These are phyloP conservation scores for Coremacera marginata DNA, from an alignment of 2,888 invertebrate species.

Conservation along the genomic window DNA sequence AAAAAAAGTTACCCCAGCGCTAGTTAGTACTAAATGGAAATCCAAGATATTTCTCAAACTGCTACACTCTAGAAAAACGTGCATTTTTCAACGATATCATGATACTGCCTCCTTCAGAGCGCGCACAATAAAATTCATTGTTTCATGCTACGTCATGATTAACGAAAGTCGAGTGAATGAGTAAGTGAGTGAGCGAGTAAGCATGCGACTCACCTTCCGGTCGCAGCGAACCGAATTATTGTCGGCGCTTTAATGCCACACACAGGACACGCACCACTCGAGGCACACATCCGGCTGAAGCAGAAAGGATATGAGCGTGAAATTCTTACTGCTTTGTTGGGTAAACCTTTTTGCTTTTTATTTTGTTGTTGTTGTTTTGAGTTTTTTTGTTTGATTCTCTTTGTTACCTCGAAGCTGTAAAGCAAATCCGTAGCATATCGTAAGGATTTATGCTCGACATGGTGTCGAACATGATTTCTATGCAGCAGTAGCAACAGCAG, in stretches of 20 bases:
- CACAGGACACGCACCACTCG: background rate
- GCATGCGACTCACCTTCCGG: background rate
- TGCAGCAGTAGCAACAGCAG: no score
- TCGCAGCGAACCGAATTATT: background rate
- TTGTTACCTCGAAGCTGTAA: background rate
- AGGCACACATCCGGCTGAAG: background rate
- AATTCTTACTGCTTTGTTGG: background rate
- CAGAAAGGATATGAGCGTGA: background rate
- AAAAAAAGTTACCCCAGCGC: no score
- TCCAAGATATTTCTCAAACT: no score
- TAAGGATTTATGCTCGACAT: background rate
- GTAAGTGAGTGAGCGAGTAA: background rate
- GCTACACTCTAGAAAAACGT: no score
- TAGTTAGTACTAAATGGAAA: no score
- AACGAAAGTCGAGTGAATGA: background rate
- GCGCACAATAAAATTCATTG: conserved; percentile 1
- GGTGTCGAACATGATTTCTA: conserved; percentile 2
- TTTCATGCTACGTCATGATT: conserved; percentile 6
- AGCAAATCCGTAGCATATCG: background rate
- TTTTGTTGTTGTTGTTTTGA: background rate
- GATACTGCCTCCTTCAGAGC: background rate
- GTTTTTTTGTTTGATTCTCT: background rate
- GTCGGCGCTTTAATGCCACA: background rate
- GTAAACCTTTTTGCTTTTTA: no score
- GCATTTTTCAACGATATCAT: background rate